phyloP scores from a whole-genome alignment of 2,888 invertebrate species.

The Maniola hyperantus region DNA sequence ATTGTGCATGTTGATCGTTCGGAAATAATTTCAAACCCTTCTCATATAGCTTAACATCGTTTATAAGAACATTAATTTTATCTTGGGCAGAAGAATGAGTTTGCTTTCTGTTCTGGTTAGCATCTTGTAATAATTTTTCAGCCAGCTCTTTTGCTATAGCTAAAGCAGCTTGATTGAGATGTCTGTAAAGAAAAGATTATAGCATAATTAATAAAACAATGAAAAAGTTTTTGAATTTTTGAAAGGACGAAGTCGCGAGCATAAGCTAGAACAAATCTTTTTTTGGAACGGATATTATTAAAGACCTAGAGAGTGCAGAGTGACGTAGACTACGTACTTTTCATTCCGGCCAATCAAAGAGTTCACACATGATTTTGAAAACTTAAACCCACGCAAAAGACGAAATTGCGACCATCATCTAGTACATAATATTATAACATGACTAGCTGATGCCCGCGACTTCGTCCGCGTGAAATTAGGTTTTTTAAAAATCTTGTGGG shows the following conservation, averaged over 20 bases:
- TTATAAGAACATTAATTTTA: conserved; percentile 88
- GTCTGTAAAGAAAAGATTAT: conserved; percentile 60
- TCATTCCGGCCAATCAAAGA: no score
- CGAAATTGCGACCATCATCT: no score
- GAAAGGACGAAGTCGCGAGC: no score
- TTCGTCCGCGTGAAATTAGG: no score
- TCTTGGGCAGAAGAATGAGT: conserved; percentile 92
- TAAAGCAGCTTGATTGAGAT: conserved; percentile 86
- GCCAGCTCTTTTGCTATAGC: conserved; percentile 88
- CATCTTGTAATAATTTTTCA: conserved; percentile 88
- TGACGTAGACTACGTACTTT: no score
- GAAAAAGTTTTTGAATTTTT: background rate
- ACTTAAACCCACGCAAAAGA: no score
- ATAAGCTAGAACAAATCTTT: no score
- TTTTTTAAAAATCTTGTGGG: no score
- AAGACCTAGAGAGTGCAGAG: no score
- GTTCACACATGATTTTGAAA: background rate
- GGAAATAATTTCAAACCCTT: conserved; percentile 88
- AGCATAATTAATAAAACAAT: background rate
- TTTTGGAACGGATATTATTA: no score
- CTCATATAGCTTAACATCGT: conserved; percentile 90
- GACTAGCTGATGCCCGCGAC: no score
- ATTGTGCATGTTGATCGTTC: conserved; percentile 84
- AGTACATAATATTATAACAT: no score
- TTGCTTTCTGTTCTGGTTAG: conserved; percentile 87